Evolutionary conservation across 2,113 vertebrate genomes (phyloP).

Genomic region (Indri indri): DNA sequence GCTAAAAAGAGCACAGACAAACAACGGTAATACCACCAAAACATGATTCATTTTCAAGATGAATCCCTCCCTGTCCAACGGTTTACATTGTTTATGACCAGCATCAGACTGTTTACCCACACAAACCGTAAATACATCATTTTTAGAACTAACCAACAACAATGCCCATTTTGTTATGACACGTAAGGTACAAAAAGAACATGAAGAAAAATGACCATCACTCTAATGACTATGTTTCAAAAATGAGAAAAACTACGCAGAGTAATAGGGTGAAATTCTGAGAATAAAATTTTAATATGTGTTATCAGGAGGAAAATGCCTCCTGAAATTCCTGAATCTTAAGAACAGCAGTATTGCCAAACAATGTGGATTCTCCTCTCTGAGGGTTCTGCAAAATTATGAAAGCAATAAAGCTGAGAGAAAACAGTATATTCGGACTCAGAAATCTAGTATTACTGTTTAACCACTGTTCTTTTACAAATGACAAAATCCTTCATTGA

Average conservation of each 20-base stretch:
- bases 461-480: neutral
- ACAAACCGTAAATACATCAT: constrained; percentile 82
- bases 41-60: constrained; percentile 84
- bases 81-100: constrained; percentile 82
- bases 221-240: neutral
- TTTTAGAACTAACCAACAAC: constrained; percentile 79
- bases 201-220: constrained; percentile 72
- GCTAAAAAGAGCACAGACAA: constrained; percentile 72
- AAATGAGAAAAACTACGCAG: constrained; percentile 62
- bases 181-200: constrained; percentile 65
- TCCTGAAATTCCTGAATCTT: neutral
- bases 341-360: neutral
- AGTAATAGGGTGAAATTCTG: neutral
- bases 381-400: neutral
- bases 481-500: neutral
- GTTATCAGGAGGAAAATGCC: neutral
- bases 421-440: neutral
- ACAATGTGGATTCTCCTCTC: neutral
- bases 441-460: neutral
- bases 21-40: constrained; percentile 76
- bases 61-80: constrained; percentile 78
- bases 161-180: constrained; percentile 76
- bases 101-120: constrained; percentile 75
- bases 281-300: neutral
- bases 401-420: neutral